phyloP scores from a whole-genome alignment of 2,888 invertebrate species.

The Dromius quadrimaculatus region DNA sequence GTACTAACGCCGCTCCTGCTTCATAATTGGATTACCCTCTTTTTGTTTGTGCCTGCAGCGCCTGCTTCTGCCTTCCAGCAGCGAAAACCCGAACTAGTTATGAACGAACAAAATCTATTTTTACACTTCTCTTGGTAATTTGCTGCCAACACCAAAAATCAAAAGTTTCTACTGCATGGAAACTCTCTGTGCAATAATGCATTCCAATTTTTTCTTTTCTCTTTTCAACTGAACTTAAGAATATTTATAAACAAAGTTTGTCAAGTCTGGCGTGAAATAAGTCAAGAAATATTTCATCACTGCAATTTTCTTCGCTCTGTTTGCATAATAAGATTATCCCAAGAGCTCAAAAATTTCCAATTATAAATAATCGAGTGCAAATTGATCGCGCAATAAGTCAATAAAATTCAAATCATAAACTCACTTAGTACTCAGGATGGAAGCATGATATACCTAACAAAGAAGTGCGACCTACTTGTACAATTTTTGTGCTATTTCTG shows the following conservation, averaged over 20 bases:
- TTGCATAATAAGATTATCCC: background rate
- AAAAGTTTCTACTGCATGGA: constrained; percentile 12
- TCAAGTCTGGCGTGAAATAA: constrained; percentile 21
- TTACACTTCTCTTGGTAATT: constrained; percentile 27
- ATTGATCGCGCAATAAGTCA: too few species aligned
- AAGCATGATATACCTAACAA: too few species aligned
- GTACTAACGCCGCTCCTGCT: constrained; percentile 8
- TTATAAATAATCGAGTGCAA: too few species aligned
- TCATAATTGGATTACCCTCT: constrained; percentile 37
- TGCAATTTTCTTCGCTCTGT: constrained; percentile 6
- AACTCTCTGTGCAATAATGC: constrained; percentile 22
- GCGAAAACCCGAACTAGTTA: constrained; percentile 25
- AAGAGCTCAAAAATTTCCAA: too few species aligned
- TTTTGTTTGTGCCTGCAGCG: constrained; percentile 36
- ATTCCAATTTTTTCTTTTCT: constrained; percentile 13
- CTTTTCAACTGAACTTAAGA: constrained; percentile 1
- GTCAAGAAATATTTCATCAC: constrained; percentile 7
- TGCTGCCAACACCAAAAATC: constrained; percentile 35
- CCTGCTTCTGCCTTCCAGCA: background rate
- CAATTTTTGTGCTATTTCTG: too few species aligned
- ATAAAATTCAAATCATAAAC: too few species aligned
- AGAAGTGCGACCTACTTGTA: too few species aligned
- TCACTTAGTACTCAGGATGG: too few species aligned
- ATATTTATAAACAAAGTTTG: constrained; percentile 34
- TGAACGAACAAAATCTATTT: constrained; percentile 29